Percentiles rank a stretch among this genome's conserved stretches.
Conservation (phyloP, 2,888 invertebrate genomes). For the Vesta saturnalis region DNA sequence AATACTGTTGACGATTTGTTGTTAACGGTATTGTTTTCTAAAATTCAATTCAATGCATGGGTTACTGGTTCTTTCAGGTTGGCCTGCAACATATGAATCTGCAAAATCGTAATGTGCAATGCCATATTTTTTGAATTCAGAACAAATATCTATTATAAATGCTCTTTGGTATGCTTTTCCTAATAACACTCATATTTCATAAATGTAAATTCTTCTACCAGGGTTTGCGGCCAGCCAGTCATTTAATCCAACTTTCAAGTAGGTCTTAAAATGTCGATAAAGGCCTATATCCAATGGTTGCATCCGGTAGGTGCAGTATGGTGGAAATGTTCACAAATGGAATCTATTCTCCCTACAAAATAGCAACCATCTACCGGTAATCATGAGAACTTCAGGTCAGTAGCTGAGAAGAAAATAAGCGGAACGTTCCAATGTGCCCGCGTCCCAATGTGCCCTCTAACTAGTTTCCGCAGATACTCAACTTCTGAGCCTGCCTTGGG, state of each 20-base stretch:
- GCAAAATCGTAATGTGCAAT: conserved; percentile 5
- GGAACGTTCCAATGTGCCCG: no score
- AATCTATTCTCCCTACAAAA: not conserved
- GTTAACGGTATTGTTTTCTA: no score
- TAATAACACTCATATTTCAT: not conserved
- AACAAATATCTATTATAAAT: conserved; percentile 6
- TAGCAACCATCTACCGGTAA: no score
- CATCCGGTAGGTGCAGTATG: not conserved
- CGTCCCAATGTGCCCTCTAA: no score
- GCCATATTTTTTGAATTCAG: not conserved
- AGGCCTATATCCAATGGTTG: not conserved
- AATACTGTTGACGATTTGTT: no score
- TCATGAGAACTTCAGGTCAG: no score
- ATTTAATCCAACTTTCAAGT: not conserved
- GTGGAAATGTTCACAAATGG: conserved; percentile 6
- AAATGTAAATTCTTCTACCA: not conserved
- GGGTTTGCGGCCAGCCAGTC: not conserved
- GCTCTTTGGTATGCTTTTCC: not conserved
- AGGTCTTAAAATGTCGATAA: not conserved
- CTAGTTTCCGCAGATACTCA: no score
- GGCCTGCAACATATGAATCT: not conserved
- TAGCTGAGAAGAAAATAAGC: no score
- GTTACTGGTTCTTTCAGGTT: not conserved
- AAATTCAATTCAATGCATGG: not conserved
- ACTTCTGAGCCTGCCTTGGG: no score